A percentile compares a stretch with the other conserved stretches of the same genome.
These are phyloP conservation scores for Salvelinus sp. DNA, from an alignment of 2,113 vertebrate species.

Conservation along the genomic window DNA sequence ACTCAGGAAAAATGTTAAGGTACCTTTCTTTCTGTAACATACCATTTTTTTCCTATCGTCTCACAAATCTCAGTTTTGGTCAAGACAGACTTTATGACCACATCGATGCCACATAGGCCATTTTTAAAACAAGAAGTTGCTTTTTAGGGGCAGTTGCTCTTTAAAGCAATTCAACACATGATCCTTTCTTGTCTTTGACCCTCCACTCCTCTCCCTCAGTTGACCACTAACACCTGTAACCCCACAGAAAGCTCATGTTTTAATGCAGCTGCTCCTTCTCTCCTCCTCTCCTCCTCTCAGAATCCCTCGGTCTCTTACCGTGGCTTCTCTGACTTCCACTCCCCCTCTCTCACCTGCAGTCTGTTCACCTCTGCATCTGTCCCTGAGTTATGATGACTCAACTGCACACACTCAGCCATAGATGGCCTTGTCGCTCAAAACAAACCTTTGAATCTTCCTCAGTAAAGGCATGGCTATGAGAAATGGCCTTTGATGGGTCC, in stretches of 20 bases:
- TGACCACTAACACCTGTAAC: background rate
- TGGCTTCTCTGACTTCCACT: background rate
- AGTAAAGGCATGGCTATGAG: conserved; percentile 48
- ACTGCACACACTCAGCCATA: background rate
- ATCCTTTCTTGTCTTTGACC: background rate
- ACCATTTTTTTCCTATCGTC: too few species aligned
- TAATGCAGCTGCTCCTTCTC: background rate
- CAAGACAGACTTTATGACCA: too few species aligned
- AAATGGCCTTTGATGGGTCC: conserved; percentile 48
- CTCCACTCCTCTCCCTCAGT: background rate
- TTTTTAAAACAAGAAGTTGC: too few species aligned
- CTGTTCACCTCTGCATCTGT: too few species aligned
- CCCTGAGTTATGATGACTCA: too few species aligned
- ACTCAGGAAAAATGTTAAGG: too few species aligned
- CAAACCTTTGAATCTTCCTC: conserved; percentile 54
- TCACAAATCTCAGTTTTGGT: too few species aligned
- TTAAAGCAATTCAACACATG: background rate
- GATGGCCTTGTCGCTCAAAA: conserved; percentile 25
- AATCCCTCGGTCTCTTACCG: background rate
- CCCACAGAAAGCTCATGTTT: background rate
- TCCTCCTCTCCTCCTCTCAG: background rate
- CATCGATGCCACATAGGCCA: too few species aligned
- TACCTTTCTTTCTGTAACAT: too few species aligned
- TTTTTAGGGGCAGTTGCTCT: too few species aligned
- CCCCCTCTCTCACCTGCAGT: background rate